Percentiles rank a stretch among this genome's conserved stretches.
Conservation (phyloP, 2,888 invertebrate genomes). For the Hedya salicella region DNA sequence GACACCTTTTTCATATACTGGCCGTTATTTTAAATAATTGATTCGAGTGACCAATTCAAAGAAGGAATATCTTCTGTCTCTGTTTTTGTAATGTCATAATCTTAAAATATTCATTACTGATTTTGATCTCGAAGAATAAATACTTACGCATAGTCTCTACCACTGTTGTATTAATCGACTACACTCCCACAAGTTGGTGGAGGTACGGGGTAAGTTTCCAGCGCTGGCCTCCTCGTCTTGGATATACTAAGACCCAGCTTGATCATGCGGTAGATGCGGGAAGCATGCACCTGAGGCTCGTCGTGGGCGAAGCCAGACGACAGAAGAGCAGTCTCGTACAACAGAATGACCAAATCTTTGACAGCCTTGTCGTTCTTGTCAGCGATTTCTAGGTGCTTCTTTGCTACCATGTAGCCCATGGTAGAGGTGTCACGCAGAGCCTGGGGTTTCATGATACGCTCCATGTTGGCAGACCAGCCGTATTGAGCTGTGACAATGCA, state of each 20-base stretch:
- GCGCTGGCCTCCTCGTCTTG: slow-evolving; percentile 87
- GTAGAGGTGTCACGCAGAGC: slow-evolving; percentile 98
- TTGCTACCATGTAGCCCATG: slow-evolving; percentile 99
- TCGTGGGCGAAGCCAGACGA: slow-evolving; percentile 98
- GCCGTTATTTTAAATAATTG: too few relatives aligned
- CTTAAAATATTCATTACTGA: too few relatives aligned
- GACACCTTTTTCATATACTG: too few relatives aligned
- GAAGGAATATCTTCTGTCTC: too few relatives aligned
- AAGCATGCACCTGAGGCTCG: slow-evolving; percentile 97
- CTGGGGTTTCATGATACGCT: slow-evolving; percentile 99
- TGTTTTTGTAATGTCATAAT: too few relatives aligned
- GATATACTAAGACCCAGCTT: slow-evolving; percentile 98
- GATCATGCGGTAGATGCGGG: slow-evolving; percentile 99
- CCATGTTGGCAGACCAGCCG: slow-evolving; percentile 99
- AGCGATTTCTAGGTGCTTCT: slow-evolving; percentile 98
- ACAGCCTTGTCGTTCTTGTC: slow-evolving; percentile 99
- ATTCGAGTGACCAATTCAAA: too few relatives aligned
- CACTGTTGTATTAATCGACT: too few relatives aligned
- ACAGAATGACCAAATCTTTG: slow-evolving; percentile 97
- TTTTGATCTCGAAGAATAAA: too few relatives aligned
- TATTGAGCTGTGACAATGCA: slow-evolving; percentile 99
- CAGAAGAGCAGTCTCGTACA: slow-evolving; percentile 98
- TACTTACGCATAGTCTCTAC: too few relatives aligned
- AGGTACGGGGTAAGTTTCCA: slow-evolving; percentile 92
- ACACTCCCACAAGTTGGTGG: too few relatives aligned